A percentile compares a stretch with the other conserved stretches of the same genome.
Conservation (phyloP, 2,113 vertebrate genomes). For the Speoplatyrhinus poulsoni region DNA sequence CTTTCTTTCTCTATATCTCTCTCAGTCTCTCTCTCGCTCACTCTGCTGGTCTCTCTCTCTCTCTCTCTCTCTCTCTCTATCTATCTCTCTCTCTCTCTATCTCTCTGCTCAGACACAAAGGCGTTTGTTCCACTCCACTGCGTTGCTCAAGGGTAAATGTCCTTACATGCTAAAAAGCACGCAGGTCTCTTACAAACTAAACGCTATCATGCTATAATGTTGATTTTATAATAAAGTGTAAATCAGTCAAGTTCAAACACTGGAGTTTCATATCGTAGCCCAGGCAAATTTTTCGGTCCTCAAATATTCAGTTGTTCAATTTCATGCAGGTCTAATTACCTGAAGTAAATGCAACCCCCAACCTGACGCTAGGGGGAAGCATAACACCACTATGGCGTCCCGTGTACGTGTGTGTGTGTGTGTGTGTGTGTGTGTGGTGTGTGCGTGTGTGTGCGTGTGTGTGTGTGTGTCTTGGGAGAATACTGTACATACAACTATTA, state of each 20-base stretch:
- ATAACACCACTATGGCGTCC: constrained; percentile 38
- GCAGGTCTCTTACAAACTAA: constrained; percentile 24
- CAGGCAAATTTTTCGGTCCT: constrained; percentile 3
- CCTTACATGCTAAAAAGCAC: constrained; percentile 18
- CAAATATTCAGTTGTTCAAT: not conserved
- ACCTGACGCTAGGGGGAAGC: constrained; percentile 48
- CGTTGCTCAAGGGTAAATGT: not conserved
- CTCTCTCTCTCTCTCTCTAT: constrained; percentile 6
- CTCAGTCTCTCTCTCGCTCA: constrained; percentile 3
- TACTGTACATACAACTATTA: no score
- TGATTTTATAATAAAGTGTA: no score
- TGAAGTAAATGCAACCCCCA: constrained; percentile 3
- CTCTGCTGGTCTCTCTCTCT: not conserved
- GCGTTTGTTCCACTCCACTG: not conserved
- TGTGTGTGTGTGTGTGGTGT: not conserved
- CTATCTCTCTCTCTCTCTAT: not conserved
- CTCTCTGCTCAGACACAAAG: not conserved
- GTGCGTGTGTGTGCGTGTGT: not conserved
- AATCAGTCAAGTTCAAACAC: no score
- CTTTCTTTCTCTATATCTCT: constrained; percentile 18
- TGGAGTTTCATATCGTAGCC: not conserved
- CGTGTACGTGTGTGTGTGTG: not conserved
- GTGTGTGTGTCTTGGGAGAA: not conserved
- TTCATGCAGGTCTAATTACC: constrained; percentile 43
- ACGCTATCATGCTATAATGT: no score